A percentile compares a stretch with the other conserved stretches of the same genome.
Conservation (phyloP, 2,113 vertebrate genomes). For the Pituophis catenifer region DNA sequence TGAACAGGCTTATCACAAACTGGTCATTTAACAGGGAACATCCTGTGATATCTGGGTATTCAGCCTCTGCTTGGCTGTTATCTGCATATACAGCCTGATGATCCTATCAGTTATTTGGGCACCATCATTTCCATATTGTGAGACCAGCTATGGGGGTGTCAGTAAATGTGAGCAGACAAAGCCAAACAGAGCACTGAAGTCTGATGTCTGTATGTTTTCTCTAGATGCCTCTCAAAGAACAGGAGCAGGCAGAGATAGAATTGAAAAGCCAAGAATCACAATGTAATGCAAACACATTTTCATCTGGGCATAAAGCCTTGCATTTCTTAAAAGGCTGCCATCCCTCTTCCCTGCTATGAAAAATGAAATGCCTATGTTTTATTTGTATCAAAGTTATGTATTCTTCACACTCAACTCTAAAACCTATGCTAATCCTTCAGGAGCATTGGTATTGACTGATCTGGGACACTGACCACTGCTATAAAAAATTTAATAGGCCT, state of each 20-base stretch:
- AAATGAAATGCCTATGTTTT: background rate
- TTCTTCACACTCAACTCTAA: background rate
- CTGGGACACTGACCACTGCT: background rate
- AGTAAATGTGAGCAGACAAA: background rate
- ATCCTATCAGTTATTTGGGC: background rate
- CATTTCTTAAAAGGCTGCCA: background rate
- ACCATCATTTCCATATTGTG: background rate
- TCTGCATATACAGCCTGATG: background rate
- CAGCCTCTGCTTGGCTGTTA: background rate
- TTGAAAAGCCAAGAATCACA: background rate
- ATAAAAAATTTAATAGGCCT: background rate
- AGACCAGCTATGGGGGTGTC: background rate
- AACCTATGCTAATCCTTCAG: background rate
- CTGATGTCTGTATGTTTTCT: background rate
- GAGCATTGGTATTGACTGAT: background rate
- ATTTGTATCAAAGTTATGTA: background rate
- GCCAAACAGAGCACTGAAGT: background rate
- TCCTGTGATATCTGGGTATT: background rate
- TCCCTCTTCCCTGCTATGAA: background rate
- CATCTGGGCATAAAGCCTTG: background rate
- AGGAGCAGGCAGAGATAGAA: background rate
- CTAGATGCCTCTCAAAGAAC: background rate
- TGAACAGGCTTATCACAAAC: conserved; percentile 24
- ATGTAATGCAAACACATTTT: background rate
- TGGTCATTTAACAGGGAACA: conserved; percentile 2